Conservation (phyloP, 1,140 invertebrate species). For the Drosophila repletoides region DNA sequence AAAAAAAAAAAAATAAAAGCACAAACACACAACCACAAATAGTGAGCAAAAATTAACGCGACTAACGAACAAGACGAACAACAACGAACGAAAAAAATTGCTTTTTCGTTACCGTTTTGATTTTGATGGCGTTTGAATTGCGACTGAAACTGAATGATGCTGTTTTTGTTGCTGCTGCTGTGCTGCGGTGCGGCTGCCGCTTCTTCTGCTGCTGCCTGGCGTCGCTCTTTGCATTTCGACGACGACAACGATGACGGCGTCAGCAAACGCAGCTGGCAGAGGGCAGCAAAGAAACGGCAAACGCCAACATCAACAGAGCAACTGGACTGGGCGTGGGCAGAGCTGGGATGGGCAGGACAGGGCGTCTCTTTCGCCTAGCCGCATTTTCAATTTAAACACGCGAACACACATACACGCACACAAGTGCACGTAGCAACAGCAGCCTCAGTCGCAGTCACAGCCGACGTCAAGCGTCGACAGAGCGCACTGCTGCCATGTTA, state of each 20-base stretch:
- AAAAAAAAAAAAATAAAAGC: slow-evolving; percentile 8
- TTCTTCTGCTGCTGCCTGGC: slow-evolving; percentile 2
- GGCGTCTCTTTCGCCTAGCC: slow-evolving; percentile 41
- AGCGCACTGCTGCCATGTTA: slow-evolving; percentile 57
- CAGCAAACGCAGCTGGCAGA: slow-evolving; percentile 24
- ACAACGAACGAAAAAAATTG: slow-evolving; percentile 15
- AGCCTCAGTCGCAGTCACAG: slow-evolving; percentile 14
- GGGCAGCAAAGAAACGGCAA: slow-evolving; percentile 46
- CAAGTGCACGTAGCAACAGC: slow-evolving; percentile 24
- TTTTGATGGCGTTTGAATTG: slow-evolving; percentile 80
- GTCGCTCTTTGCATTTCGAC: slow-evolving; percentile 33
- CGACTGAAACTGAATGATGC: slow-evolving; percentile 75
- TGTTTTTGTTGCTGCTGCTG: slow-evolving; percentile 53
- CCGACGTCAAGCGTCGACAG: slow-evolving; percentile 7
- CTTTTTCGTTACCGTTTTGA: slow-evolving; percentile 72
- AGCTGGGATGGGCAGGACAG: slow-evolving; percentile 16
- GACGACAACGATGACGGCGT: not conserved
- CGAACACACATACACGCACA: slow-evolving; percentile 19
- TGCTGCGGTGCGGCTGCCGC: not conserved
- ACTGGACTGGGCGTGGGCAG: slow-evolving; percentile 24
- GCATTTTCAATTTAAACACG: slow-evolving; percentile 71
- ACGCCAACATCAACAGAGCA: slow-evolving; percentile 20
- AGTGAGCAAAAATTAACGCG: slow-evolving; percentile 31
- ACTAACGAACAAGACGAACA: slow-evolving; percentile 10
- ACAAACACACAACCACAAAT: slow-evolving; percentile 21